Evolutionary conservation across 2,113 vertebrate genomes (phyloP).

Genomic region (Mugil cephalus): DNA sequence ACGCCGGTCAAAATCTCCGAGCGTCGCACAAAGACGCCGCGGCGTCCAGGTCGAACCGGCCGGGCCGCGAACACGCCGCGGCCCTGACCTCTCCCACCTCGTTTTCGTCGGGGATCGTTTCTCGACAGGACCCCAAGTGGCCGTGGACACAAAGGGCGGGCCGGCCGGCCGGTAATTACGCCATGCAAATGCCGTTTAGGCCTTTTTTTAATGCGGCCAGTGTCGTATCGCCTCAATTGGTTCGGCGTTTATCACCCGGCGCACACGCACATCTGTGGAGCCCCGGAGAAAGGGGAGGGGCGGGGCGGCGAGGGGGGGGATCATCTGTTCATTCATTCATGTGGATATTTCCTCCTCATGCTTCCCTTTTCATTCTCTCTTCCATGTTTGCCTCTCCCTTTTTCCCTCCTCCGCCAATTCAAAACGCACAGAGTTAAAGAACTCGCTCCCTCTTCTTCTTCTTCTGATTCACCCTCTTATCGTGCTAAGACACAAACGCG

Average conservation of each 20-base stretch:
- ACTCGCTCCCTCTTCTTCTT: slow-evolving; percentile 1
- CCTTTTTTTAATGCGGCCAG: slow-evolving; percentile 62
- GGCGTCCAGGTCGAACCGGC: background rate
- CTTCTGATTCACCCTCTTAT: slow-evolving; percentile 31
- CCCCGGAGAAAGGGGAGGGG: slow-evolving; percentile 28
- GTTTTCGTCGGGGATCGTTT: slow-evolving; percentile 41
- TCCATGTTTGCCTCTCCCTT: slow-evolving; percentile 5
- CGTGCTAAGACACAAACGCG: background rate
- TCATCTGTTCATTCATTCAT: slow-evolving; percentile 68
- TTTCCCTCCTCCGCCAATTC: background rate
- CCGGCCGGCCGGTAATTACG: slow-evolving; percentile 74
- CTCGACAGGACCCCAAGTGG: slow-evolving; percentile 68
- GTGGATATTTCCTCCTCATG: slow-evolving; percentile 49
- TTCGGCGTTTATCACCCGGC: slow-evolving; percentile 70
- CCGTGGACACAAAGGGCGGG: slow-evolving; percentile 67
- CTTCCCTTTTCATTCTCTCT: slow-evolving; percentile 30
- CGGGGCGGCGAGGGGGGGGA: slow-evolving; percentile 36
- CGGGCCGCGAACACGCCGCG: slow-evolving; percentile 36
- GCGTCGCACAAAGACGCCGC: background rate
- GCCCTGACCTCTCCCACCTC: slow-evolving; percentile 47
- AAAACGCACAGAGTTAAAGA: slow-evolving; percentile 1
- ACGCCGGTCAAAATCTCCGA: background rate
- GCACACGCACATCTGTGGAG: slow-evolving; percentile 67
- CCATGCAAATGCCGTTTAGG: slow-evolving; percentile 77
- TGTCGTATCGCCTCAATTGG: slow-evolving; percentile 69